Percentiles rank a stretch among this genome's conserved stretches.
phyloP scores from a whole-genome alignment of 2,888 invertebrate species.

The Argyra leucocephala region DNA sequence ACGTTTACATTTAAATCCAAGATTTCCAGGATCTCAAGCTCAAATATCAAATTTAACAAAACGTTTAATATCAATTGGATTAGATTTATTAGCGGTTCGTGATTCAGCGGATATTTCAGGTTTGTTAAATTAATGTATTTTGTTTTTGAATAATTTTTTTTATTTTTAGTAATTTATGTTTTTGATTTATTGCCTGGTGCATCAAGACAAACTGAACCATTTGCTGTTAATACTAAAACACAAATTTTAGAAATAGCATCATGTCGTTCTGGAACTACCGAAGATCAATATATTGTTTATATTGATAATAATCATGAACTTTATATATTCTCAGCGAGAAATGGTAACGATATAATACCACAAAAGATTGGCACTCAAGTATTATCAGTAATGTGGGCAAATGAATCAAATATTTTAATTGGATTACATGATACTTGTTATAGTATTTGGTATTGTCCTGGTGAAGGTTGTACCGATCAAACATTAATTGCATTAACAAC shows the following conservation, averaged over 20 bases:
- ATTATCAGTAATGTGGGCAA: slow-evolving; percentile 53
- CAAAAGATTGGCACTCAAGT: slow-evolving; percentile 46
- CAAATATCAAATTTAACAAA: slow-evolving; percentile 60
- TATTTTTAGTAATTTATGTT: slow-evolving; percentile 58
- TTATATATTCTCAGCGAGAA: slow-evolving; percentile 56
- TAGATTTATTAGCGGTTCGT: slow-evolving; percentile 76
- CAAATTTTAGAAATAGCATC: slow-evolving; percentile 73
- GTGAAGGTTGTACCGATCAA: slow-evolving; percentile 60
- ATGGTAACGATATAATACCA: slow-evolving; percentile 18
- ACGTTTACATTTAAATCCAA: slow-evolving; percentile 70
- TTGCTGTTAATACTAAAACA: slow-evolving; percentile 53
- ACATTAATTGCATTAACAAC: slow-evolving; percentile 57
- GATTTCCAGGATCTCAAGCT: slow-evolving; percentile 74
- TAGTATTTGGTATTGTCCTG: slow-evolving; percentile 74
- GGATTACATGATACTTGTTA: slow-evolving; percentile 69
- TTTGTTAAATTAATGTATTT: slow-evolving; percentile 31
- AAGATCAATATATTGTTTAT: slow-evolving; percentile 74
- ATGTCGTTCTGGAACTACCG: slow-evolving; percentile 71
- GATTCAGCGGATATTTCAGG: slow-evolving; percentile 78
- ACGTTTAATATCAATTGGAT: slow-evolving; percentile 69
- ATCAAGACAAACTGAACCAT: slow-evolving; percentile 53
- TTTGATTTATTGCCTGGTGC: slow-evolving; percentile 61
- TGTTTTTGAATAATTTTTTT: not conserved
- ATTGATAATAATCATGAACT: slow-evolving; percentile 84
- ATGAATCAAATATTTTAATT: slow-evolving; percentile 66